Conservation (phyloP, 2,888 invertebrate genomes). For the Macrophya alboannulata region DNA sequence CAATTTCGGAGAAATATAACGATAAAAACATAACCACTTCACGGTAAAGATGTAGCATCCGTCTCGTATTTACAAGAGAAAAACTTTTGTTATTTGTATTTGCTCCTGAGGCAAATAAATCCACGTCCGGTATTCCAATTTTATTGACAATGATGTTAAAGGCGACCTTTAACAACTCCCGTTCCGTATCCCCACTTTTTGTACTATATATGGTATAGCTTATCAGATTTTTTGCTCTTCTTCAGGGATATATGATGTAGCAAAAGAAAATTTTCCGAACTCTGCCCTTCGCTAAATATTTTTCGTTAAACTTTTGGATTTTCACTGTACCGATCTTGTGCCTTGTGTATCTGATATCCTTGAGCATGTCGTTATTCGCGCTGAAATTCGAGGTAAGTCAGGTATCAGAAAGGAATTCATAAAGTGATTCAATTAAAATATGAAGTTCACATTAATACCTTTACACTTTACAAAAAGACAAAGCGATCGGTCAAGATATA, state of each 20-base stretch:
- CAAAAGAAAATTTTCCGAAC: neutral
- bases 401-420: too few species aligned
- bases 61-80: neutral
- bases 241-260: neutral
- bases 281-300: neutral
- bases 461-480: too few species aligned
- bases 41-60: neutral
- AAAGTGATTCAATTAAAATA: too few species aligned
- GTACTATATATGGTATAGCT: neutral
- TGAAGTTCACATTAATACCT: too few species aligned
- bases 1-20: neutral
- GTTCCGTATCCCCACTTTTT: neutral
- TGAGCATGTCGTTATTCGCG: neutral
- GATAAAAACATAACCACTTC: constrained; percentile 3
- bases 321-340: neutral
- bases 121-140: neutral
- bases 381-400: too few species aligned
- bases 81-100: neutral
- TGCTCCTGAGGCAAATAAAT: neutral
- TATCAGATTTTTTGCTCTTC: neutral
- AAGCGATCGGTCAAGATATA: too few species aligned
- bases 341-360: neutral
- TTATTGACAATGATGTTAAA: constrained; percentile 5
- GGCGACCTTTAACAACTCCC: neutral
- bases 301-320: neutral